Evolutionary conservation across 2,797 vertebrate genomes (phyloP).

Genomic region (Phrynocephalus forsythii): DNA sequence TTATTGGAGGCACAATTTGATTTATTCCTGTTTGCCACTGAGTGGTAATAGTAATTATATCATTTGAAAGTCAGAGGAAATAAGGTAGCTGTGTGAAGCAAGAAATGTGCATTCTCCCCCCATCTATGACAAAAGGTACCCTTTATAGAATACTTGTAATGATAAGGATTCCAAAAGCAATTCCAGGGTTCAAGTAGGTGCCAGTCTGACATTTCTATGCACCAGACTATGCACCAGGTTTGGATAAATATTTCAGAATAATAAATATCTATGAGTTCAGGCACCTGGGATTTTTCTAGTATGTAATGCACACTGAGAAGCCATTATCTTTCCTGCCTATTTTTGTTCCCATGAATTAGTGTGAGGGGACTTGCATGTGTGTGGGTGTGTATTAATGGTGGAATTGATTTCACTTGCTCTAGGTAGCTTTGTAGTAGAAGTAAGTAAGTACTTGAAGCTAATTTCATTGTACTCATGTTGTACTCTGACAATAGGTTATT

Average conservation of each 20-base stretch:
- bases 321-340: background rate
- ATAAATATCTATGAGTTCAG: background rate
- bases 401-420: background rate
- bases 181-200: background rate
- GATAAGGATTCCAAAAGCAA: background rate
- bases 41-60: constrained; percentile 23
- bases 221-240: background rate
- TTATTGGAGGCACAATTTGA: constrained; percentile 2
- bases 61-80: constrained; percentile 9
- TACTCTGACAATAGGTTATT: background rate
- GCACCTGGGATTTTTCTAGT: background rate
- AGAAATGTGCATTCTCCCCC: background rate
- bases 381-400: background rate
- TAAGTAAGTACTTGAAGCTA: no score
- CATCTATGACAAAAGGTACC: background rate
- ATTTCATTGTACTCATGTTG: no score
- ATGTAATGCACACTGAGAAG: background rate
- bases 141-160: background rate
- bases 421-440: background rate
- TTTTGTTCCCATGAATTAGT: background rate
- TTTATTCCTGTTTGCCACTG: constrained; percentile 4
- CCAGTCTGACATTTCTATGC: background rate
- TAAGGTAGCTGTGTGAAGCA: background rate
- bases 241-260: constrained; percentile 5
- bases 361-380: background rate